phyloP scores from a whole-genome alignment of 2,113 vertebrate genomes.

The Leptobrachium ailaonicum region DNA sequence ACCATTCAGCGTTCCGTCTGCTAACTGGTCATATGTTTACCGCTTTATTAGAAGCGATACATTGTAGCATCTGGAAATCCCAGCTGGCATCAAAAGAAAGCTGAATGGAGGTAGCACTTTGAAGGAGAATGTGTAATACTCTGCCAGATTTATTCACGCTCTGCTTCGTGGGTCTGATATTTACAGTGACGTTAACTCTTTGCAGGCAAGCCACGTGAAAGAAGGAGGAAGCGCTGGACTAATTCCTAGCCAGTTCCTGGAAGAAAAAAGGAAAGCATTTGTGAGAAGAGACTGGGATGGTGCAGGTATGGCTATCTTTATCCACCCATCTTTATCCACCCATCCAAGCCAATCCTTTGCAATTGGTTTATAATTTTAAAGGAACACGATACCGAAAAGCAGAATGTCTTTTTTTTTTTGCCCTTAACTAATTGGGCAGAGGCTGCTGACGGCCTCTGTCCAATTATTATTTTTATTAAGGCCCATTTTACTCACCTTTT shows the following conservation, averaged over 20 bases:
- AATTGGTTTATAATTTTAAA: too few relatives aligned
- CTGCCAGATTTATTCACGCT: slow-evolving; percentile 14
- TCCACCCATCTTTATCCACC: too few relatives aligned
- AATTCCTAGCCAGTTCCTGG: slow-evolving; percentile 95
- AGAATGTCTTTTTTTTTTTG: too few relatives aligned
- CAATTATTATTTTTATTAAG: too few relatives aligned
- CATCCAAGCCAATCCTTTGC: too few relatives aligned
- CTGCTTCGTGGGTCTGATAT: slow-evolving; percentile 37
- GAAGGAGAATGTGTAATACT: slow-evolving; percentile 6
- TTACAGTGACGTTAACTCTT: slow-evolving; percentile 49
- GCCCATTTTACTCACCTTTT: too few relatives aligned
- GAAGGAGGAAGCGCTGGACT: slow-evolving; percentile 89
- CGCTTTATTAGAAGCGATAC: slow-evolving; percentile 5
- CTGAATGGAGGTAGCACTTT: slow-evolving; percentile 33
- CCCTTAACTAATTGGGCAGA: too few relatives aligned
- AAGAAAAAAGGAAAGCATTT: slow-evolving; percentile 98
- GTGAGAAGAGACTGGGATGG: slow-evolving; percentile 90
- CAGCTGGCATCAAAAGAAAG: slow-evolving; percentile 12
- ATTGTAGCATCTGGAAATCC: slow-evolving; percentile 19
- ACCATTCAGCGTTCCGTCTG: slow-evolving; percentile 7
- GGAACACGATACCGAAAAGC: too few relatives aligned
- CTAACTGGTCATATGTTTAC: slow-evolving; percentile 12
- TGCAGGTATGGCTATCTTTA: slow-evolving; percentile 66
- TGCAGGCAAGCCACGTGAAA: slow-evolving; percentile 84
- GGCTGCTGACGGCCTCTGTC: too few relatives aligned